Evolutionary conservation across 1,140 invertebrate genomes (phyloP), one percentile per base, ranked within the genome.

Genomic region (Phenacoccus solenopsis): DNA sequence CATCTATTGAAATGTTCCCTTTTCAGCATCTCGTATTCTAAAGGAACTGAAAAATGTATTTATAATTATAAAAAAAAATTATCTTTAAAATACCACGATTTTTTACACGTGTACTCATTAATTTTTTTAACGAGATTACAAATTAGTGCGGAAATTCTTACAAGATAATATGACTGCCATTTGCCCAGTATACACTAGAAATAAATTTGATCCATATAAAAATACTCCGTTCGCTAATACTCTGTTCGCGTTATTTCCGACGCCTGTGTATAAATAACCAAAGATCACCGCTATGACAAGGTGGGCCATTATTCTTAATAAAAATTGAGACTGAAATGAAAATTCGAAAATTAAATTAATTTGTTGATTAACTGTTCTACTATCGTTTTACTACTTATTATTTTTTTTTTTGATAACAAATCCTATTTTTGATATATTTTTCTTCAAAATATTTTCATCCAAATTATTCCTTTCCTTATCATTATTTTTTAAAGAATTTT

Each of bases 91-190:
- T n/a, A n/a, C n/a, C n/a, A n/a, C n/a, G n/a, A n/a, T n/a, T n/a
- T n/a, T n/a, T n/a, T n/a, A n/a, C n/a, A n/a, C n/a, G n/a, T n/a
- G n/a, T n/a, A n/a, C n/a, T n/a, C n/a, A n/a, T n/a, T n/a, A n/a
- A n/a, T n/a, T n/a, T n/a, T n/a, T n/a, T n/a, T n/a, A n/a, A n/a
- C n/a, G n/a, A n/a, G n/a, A n/a, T n/a, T n/a, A 32, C 5, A 32
- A 32, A 32, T 32, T 32, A n/a, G n/a, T 38, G 9, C 16, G 10
- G 67, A 71, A 69, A 71, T 77, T 89, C 90, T 93, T 84, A 95
- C 93, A 96, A 69, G 91, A 91, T 72, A 96, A 80, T 57, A 93
- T 91, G n/a, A 95, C 94, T 2, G 93, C 91, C 93, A 96, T 96
- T 80, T 96, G 90, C 67, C 93, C 92, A 10, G 93, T 94, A 76